Evolutionary conservation across 2,888 invertebrate genomes (phyloP).

Genomic region (Eupithecia exiguata): DNA sequence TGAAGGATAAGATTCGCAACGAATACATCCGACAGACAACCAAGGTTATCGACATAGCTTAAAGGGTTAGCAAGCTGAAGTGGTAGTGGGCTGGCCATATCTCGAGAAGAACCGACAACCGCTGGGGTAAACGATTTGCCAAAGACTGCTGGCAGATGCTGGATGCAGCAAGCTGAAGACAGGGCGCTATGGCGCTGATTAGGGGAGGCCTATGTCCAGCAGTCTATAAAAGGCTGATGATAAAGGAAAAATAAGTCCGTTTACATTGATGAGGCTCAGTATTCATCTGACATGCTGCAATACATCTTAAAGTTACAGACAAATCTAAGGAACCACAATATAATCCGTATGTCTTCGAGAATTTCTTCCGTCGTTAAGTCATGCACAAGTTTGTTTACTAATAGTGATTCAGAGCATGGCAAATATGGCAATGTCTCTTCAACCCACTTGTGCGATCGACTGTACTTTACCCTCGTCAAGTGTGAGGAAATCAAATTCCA

Average conservation of each 20-base stretch:
- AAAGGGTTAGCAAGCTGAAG: too few relatives aligned
- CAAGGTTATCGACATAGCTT: too few relatives aligned
- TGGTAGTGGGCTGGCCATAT: too few relatives aligned
- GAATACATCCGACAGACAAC: too few relatives aligned
- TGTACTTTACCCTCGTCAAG: conserved; percentile 40
- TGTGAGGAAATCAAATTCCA: conserved; percentile 18
- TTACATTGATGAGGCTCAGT: neutral
- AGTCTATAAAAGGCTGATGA: too few relatives aligned
- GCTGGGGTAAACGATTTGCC: too few relatives aligned
- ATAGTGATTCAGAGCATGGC: conserved; percentile 63
- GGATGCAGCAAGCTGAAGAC: too few relatives aligned
- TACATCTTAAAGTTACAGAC: conserved; percentile 17
- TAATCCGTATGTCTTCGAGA: conserved; percentile 31
- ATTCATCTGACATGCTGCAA: neutral
- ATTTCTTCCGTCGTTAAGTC: conserved; percentile 30
- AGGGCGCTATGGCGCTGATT: too few relatives aligned
- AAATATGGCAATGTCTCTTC: conserved; percentile 57
- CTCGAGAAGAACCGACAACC: too few relatives aligned
- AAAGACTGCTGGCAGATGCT: too few relatives aligned
- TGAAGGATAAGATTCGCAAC: too few relatives aligned
- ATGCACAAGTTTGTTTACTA: conserved; percentile 46
- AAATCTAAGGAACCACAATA: conserved; percentile 25
- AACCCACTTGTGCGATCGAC: conserved; percentile 59
- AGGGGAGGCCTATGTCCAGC: too few relatives aligned
- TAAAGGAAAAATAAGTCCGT: neutral